Evolutionary conservation across 92 coral and sea anemone genomes (phyloP), one percentile per base, ranked within the genome.

Genomic region (Phymanthus crucifer): DNA sequence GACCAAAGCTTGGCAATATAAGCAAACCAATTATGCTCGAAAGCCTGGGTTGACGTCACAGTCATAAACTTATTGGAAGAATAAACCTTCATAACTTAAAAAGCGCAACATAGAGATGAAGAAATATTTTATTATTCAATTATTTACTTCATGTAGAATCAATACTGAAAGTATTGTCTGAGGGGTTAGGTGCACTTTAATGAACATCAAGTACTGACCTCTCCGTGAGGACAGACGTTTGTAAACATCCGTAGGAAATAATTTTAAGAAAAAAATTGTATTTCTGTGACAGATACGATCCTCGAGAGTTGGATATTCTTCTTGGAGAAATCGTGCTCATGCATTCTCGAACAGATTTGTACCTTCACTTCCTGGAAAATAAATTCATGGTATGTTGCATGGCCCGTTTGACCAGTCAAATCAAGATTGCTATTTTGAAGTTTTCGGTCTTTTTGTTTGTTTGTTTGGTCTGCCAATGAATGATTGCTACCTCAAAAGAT

Each of bases 271-370:
- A 48, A 3, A 19, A 45, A 69, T 57, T 26, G 4, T 32, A 1
- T 27, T 26, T 56, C 67, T 54, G 57, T 70, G 31, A 69, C 67
- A 95, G 99, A 76, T 93, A 93, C 80, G 99, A 95, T 78, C 99
- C 99, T 21, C 82, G 96, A 67, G 94, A 91, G 33, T 88, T 95
- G 73, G 99, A 95, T 84, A 91, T 90, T 26, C 80, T 95, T 4
- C 82, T 95, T 66, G 89, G 98, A 1, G 98, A 93, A 75, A 86
- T 95, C 35, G 99, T 93, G 6, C 90, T 95, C 50, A 95, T 95
- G 99, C 93, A 95, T 83, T 89, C 98, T n/a, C 91, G 99, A 69
- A 94, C 99, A 65, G 99, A 95, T 69, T 83, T 95, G 86, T 95
- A 95, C 74, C 83, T 90, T 58, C 84, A 83, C 52, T 95, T 93